A percentile compares a stretch with the other conserved stretches of the same genome.
phyloP scores from a whole-genome alignment of 2,888 invertebrate species.

The Phorcus lineatus region DNA sequence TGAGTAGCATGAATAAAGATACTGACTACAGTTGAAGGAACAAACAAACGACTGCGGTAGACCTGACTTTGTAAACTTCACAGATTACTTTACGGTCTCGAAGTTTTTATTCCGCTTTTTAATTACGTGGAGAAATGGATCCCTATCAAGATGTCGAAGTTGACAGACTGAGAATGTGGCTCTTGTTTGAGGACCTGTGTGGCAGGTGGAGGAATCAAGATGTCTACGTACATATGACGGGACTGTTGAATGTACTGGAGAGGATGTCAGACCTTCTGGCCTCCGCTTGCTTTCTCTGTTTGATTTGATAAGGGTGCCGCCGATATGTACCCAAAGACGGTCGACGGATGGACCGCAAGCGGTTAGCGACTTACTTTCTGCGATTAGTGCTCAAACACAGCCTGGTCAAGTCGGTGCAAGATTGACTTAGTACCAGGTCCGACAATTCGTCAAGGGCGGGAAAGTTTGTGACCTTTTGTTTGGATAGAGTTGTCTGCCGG shows the following conservation, averaged over 20 bases:
- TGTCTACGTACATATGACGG: background rate
- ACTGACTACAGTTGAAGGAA: too few relatives aligned
- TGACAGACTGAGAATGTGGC: too few relatives aligned
- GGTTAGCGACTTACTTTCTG: background rate
- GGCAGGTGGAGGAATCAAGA: background rate
- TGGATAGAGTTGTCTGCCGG: conserved; percentile 4
- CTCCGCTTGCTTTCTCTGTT: background rate
- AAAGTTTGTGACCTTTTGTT: conserved; percentile 7
- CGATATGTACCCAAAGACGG: background rate
- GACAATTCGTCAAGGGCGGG: conserved; percentile 1
- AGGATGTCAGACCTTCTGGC: background rate
- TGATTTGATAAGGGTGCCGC: background rate
- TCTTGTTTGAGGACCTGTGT: background rate
- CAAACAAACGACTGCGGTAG: too few relatives aligned
- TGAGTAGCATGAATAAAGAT: too few relatives aligned
- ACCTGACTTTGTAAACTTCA: too few relatives aligned
- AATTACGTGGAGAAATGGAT: too few relatives aligned
- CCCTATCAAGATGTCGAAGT: too few relatives aligned
- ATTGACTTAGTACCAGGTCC: conserved; percentile 23
- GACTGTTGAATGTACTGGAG: background rate
- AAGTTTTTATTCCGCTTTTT: too few relatives aligned
- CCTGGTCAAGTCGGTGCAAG: conserved; percentile 6
- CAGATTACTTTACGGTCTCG: too few relatives aligned
- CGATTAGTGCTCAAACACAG: conserved; percentile 20
- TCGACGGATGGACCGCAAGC: background rate